Evolutionary conservation across 2,797 vertebrate species (phyloP), one percentile per base, ranked within the genome.

Genomic region (Odontamblyopus lacepedii): DNA sequence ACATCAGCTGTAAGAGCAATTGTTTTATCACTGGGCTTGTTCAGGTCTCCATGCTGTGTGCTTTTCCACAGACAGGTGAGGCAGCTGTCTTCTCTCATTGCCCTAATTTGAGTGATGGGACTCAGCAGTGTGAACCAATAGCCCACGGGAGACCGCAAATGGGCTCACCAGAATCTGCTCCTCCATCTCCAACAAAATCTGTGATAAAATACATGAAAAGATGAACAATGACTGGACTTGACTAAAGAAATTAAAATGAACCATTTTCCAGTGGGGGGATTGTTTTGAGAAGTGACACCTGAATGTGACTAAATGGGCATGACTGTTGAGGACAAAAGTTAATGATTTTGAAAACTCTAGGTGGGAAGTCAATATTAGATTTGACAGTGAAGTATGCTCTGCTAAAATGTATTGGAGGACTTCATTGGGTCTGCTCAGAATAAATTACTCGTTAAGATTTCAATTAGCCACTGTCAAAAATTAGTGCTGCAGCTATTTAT

Each of bases 21-120:
- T 62, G 59, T 16, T 23, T 55, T 32, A 13, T 38, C 60, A 55
- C 44, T 13, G 4, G 70, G 53, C 38, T 44, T 26, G 44, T 2
- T 1, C 6, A 38, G 12, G 57, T 4, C 29, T 56, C 13, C 32
- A 64, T 27, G 51, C 62, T 72, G 63, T 67, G 70, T 35, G 56
- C 56, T 35, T 35, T 6, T 61, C n/a, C 30, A 44, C 67, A 64
- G 51, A 55, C 71, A 73, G 63, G 70, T 68, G 69, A 71, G 51
- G 63, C 59, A 67, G 32, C 69, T 70, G 29, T 71, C 53, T 0
- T 9, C 16, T 9, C 23, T 38, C 53, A 62, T 76, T 29, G 64
- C 44, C 19, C 35, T 48, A 23, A 64, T 41, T 6, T 50, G 76
- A 76, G 29, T 51, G 41, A 62, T 53, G 51, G n/a, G 61, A n/a